Percentiles rank a stretch among this genome's conserved stretches.
phyloP scores from a whole-genome alignment of 1,140 invertebrate genomes.

The Mamestra configurata region DNA sequence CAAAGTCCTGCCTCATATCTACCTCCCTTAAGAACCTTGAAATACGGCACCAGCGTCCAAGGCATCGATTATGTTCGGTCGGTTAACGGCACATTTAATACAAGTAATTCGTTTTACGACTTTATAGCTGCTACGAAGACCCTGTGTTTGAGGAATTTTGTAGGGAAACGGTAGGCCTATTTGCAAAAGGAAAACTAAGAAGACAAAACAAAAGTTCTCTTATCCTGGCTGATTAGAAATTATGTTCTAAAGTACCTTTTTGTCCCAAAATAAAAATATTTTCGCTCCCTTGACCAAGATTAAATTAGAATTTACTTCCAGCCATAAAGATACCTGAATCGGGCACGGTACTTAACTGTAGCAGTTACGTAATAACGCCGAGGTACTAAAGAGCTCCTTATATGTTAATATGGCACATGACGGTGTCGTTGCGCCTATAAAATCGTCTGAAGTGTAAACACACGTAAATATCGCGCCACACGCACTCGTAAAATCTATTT shows the following conservation, averaged over 20 bases:
- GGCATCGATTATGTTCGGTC: slow-evolving; percentile 30
- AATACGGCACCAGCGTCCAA: slow-evolving; percentile 29
- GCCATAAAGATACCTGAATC: slow-evolving; percentile 29
- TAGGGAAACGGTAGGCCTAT: not conserved
- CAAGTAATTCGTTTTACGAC: slow-evolving; percentile 51
- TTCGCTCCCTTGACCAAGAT: not conserved
- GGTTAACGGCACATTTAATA: slow-evolving; percentile 51
- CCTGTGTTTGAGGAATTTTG: not conserved
- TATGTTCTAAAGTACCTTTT: too few relatives aligned
- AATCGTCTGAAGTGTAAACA: slow-evolving; percentile 84
- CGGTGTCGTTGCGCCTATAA: slow-evolving; percentile 86
- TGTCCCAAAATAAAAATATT: not conserved
- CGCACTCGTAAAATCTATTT: slow-evolving; percentile 86
- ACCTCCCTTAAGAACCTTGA: not conserved
- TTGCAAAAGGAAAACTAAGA: not conserved
- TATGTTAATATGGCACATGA: slow-evolving; percentile 71
- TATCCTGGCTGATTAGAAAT: too few relatives aligned
- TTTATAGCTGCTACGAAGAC: not conserved
- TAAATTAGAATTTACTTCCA: slow-evolving; percentile 35
- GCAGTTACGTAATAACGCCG: slow-evolving; percentile 48
- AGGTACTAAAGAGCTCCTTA: slow-evolving; percentile 62
- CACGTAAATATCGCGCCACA: slow-evolving; percentile 81
- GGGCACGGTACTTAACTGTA: slow-evolving; percentile 11
- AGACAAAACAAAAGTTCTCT: not conserved
- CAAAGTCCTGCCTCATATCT: not conserved